phyloP scores from a whole-genome alignment of 2,888 invertebrate species.

The Coelogynopora nodosa region DNA sequence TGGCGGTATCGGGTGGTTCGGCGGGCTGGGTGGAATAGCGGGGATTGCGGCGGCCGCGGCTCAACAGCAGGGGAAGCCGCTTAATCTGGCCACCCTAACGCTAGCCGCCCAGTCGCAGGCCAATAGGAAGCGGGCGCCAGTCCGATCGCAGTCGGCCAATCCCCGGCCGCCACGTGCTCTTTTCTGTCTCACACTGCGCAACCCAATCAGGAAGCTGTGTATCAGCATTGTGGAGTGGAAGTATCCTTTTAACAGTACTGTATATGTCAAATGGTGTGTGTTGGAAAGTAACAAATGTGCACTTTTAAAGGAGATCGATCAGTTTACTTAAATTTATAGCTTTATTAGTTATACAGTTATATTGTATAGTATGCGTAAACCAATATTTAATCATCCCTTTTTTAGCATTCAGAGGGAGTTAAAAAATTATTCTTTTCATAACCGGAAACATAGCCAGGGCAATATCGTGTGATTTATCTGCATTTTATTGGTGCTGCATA shows the following conservation, averaged over 20 bases:
- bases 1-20: slow-evolving; percentile 23
- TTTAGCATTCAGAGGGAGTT: no score
- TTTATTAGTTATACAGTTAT: no score
- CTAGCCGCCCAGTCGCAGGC: slow-evolving; percentile 41
- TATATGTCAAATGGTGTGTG: no score
- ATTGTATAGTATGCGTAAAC: no score
- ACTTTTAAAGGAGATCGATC: not conserved
- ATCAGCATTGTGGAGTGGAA: slow-evolving; percentile 98
- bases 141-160: slow-evolving; percentile 42
- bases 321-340: no score
- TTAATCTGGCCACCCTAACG: slow-evolving; percentile 41
- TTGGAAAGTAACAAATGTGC: no score
- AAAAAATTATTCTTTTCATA: no score
- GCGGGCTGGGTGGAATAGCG: slow-evolving; percentile 40
- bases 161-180: slow-evolving; percentile 80
- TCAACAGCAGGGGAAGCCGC: slow-evolving; percentile 41
- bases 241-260: slow-evolving; percentile 37
- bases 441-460: no score
- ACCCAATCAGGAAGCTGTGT: slow-evolving; percentile 88
- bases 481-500: not conserved
- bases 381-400: no score
- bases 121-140: slow-evolving; percentile 38
- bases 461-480: no score
- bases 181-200: slow-evolving; percentile 87
- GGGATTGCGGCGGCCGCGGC: slow-evolving; percentile 40